phyloP scores from a whole-genome alignment of 2,888 invertebrate genomes.

The Limnephilus rhombicus region DNA sequence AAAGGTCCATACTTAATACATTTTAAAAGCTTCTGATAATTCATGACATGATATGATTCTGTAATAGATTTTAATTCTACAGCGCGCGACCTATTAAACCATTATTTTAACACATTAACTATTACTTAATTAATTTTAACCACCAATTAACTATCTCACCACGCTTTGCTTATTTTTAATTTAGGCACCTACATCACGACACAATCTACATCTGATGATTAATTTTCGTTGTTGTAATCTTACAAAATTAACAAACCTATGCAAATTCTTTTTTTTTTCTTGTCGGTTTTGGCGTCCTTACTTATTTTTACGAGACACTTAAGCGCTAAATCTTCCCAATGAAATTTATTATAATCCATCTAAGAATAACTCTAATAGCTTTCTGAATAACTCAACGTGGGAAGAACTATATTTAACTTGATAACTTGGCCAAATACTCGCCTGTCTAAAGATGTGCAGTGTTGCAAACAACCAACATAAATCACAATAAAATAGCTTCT shows the following conservation, averaged over 20 bases:
- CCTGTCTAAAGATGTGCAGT: neutral
- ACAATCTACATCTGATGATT: too few species aligned
- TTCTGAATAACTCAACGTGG: conserved; percentile 22
- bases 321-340: neutral
- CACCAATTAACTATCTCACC: neutral
- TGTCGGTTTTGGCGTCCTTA: neutral
- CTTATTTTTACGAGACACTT: neutral
- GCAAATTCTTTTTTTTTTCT: neutral
- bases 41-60: neutral
- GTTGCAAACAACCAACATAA: neutral
- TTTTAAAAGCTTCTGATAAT: neutral
- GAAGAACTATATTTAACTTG: conserved; percentile 13
- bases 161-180: neutral
- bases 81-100: neutral
- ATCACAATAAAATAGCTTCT: neutral
- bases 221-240: neutral
- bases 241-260: neutral
- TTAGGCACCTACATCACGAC: neutral
- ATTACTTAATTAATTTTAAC: too few species aligned
- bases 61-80: too few species aligned
- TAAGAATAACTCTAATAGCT: neutral
- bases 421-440: neutral
- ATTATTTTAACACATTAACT: neutral
- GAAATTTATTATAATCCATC: neutral
- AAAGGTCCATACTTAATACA: neutral